These are phyloP conservation scores for Heteronetta atricapilla DNA, from an alignment of 2,113 vertebrate genomes.

Conservation along the genomic window DNA sequence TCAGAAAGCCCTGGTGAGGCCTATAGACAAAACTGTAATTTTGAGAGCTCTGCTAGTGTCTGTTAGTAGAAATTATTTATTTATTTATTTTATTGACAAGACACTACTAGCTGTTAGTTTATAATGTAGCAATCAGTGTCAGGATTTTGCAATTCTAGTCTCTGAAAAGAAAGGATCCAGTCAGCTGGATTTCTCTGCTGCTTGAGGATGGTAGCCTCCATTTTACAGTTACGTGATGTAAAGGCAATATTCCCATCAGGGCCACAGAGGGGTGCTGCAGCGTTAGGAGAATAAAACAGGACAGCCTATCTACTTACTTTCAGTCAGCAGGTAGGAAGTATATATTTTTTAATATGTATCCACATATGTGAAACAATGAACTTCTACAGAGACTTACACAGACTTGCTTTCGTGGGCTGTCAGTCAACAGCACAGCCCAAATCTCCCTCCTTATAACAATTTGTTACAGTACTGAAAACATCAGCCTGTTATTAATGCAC, in stretches of 20 bases:
- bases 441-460: not conserved
- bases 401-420: not conserved
- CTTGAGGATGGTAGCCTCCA: not conserved
- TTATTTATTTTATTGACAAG: not conserved
- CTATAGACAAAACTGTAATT: not conserved
- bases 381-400: not conserved
- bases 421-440: not conserved
- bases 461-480: not conserved
- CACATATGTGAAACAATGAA: accelerated
- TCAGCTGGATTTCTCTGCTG: not conserved
- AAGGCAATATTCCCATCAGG: not conserved
- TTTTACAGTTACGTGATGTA: not conserved
- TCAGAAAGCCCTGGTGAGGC: not conserved
- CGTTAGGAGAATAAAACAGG: not conserved
- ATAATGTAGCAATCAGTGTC: accelerated
- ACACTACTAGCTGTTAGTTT: not conserved
- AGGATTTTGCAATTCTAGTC: not conserved
- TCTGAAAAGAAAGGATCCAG: not conserved
- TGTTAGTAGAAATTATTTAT: not conserved
- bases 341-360: accelerated
- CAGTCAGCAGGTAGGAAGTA: not conserved
- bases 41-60: not conserved
- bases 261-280: slow-evolving; percentile 45
- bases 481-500: not conserved
- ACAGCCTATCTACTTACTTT: accelerated